A percentile compares a stretch with the other conserved stretches of the same genome.
Evolutionary conservation across 2,888 invertebrate genomes (phyloP).

Genomic region (Panzeria rudis): DNA sequence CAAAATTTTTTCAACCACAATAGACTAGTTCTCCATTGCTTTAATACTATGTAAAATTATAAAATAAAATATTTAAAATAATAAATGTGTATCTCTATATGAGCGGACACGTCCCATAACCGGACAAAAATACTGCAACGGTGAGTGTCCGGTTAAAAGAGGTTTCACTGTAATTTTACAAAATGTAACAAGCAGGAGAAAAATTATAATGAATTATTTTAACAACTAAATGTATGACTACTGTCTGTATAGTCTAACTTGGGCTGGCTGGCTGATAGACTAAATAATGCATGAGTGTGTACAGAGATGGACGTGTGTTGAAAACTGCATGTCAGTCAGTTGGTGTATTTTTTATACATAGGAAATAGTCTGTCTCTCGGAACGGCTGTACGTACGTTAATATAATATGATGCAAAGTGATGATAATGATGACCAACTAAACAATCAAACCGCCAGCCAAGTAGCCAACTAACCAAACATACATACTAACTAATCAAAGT

Average conservation of each 20-base stretch:
- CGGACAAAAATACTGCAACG: no score
- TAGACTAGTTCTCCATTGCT: no score
- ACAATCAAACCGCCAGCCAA: constrained; percentile 53
- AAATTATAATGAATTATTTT: constrained; percentile 51
- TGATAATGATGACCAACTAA: constrained; percentile 59
- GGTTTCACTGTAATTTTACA: no score
- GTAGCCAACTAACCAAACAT: constrained; percentile 36
- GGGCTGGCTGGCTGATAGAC: constrained; percentile 36
- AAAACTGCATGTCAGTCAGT: constrained; percentile 45
- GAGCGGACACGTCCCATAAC: no score
- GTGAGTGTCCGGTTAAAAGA: no score
- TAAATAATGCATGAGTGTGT: constrained; percentile 32
- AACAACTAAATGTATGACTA: constrained; percentile 51
- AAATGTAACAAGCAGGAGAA: constrained; percentile 14
- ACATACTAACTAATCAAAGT: constrained; percentile 31
- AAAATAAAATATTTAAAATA: no score
- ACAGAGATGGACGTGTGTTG: constrained; percentile 44
- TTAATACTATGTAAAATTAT: no score
- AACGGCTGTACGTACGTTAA: not conserved
- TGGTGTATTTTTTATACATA: not conserved
- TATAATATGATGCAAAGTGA: constrained; percentile 49
- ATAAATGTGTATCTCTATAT: no score
- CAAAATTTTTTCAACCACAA: no score
- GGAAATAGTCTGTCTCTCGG: no score
- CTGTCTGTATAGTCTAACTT: constrained; percentile 38